A percentile compares a stretch with the other conserved stretches of the same genome.
These are phyloP conservation scores for Lepus timidus DNA, from an alignment of 2,113 vertebrate species.

Conservation along the genomic window DNA sequence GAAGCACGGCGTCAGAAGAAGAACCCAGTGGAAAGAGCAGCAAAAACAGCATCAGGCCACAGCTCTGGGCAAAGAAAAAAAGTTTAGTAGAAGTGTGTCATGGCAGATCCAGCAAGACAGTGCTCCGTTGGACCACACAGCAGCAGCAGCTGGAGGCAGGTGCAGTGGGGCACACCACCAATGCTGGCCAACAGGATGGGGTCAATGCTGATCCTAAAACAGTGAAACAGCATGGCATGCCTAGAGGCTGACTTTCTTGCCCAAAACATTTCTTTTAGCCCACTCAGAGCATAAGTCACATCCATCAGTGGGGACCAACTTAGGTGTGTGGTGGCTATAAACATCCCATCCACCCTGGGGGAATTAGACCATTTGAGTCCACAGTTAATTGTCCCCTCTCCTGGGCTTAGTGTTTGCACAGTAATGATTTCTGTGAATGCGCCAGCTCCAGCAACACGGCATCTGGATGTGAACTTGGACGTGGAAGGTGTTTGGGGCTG, in stretches of 20 bases:
- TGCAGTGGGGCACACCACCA: background rate
- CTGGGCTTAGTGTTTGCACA: background rate
- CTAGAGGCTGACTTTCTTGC: background rate
- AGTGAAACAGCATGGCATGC: background rate
- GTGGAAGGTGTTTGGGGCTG: background rate
- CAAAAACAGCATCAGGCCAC: background rate
- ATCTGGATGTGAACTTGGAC: background rate
- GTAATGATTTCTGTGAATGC: too few species aligned
- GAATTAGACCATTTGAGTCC: background rate
- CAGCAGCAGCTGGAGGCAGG: too few species aligned
- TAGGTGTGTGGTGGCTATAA: background rate
- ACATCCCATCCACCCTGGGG: background rate
- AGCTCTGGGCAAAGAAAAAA: background rate
- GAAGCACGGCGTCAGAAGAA: background rate
- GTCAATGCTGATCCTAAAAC: background rate
- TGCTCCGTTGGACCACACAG: too few species aligned
- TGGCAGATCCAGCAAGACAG: background rate
- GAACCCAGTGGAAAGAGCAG: background rate
- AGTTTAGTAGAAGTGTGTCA: background rate
- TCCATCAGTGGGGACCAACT: background rate
- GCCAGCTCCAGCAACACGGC: too few species aligned
- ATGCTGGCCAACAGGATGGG: background rate
- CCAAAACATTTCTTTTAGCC: too few species aligned
- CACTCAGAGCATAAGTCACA: background rate
- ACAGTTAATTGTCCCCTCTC: too few species aligned